Percentiles rank a stretch among this genome's conserved stretches.
Evolutionary conservation across 2,888 invertebrate genomes (phyloP).

Genomic region (Aplocera efformata): DNA sequence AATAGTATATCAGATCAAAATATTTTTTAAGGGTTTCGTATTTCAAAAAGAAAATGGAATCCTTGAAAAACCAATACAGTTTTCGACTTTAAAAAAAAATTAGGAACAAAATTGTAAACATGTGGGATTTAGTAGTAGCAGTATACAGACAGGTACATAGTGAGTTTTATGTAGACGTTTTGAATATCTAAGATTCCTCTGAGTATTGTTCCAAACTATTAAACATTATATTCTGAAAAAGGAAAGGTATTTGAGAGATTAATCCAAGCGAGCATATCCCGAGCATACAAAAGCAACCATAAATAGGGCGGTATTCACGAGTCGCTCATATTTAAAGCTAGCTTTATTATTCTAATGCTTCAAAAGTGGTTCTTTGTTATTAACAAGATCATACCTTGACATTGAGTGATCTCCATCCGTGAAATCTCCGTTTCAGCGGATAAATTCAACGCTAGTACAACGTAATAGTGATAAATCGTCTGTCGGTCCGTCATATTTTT

Average conservation of each 20-base stretch:
- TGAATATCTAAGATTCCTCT: slow-evolving; percentile 5
- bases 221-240: slow-evolving; percentile 13
- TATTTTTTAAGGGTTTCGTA: no score
- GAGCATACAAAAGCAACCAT: slow-evolving; percentile 28
- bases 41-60: no score
- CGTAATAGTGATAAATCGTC: slow-evolving; percentile 54
- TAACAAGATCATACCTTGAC: slow-evolving; percentile 47
- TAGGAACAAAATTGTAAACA: no score
- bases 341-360: slow-evolving; percentile 36
- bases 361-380: slow-evolving; percentile 39
- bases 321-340: slow-evolving; percentile 32
- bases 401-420: slow-evolving; percentile 53
- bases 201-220: slow-evolving; percentile 14
- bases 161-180: no score
- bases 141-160: no score
- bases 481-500: slow-evolving; percentile 51
- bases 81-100: no score
- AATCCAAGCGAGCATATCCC: slow-evolving; percentile 28
- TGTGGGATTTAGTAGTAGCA: no score
- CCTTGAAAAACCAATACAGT: no score
- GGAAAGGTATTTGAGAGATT: slow-evolving; percentile 22
- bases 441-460: slow-evolving; percentile 48
- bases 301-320: slow-evolving; percentile 27
- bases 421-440: slow-evolving; percentile 48
- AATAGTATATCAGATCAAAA: no score